Base-by-base conservation (phyloP, 1,140 invertebrate genomes). In the Cardiocondyla obscurior region DNA sequence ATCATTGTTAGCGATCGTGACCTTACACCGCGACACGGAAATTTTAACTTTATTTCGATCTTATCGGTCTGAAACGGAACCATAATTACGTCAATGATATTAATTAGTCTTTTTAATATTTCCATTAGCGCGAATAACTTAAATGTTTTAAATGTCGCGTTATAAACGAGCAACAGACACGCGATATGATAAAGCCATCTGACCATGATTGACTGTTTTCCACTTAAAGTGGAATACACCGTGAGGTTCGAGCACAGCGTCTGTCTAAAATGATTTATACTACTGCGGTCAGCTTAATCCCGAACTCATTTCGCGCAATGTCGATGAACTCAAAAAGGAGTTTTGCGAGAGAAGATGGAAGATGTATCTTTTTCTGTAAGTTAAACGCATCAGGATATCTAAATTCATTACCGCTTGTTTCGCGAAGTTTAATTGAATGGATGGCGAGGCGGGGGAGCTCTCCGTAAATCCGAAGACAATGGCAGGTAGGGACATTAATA, bases 351-450 rank as follows among this genome's bases (percentile, higher is more conserved):
- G 69, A 55, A 55, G 72, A 53, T 28, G 16, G 19, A 82, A 44
- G 70, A 72, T 30, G 77, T 81, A 67, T 70, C 81, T 77, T 81
- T 81, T 81, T 70, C 55, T 51, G 25, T 16, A 51, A 60, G 44
- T 73, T 74, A 60, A 88, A 88, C 65, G 79, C 86, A 88, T 85
- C 74, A 46, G 77, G 81, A 88, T 89, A 88, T 88, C 84, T 88
- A 88, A 86, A 88, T 90, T 90, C 88, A 83, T 90, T 90, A 86
- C 51, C 81, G 84, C 28, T 81, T 88, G 84, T 88, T 90, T 86
- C 85, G 76, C 81, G 25, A 90, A 90, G 84, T 90, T 90, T 90
- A 90, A 90, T 90, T 90, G 87, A 86, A 90, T 86, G 82, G 82
- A 82, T 83, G 82, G 81, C 84, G 82, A 53, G 33, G 25, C 46